Conservation (phyloP, 2,888 invertebrate genomes). For the Acrobasis consociella region DNA sequence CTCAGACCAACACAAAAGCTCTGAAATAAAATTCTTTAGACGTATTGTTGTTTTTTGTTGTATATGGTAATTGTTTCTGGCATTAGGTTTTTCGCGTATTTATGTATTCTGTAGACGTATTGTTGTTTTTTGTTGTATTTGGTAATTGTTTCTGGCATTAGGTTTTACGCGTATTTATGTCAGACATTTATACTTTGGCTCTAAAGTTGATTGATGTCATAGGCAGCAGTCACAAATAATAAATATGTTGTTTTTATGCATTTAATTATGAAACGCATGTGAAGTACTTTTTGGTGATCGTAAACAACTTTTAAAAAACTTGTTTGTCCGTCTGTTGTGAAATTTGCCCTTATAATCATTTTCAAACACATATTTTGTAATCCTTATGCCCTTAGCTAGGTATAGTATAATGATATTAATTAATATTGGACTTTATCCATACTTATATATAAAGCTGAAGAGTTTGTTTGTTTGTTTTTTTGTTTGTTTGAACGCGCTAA, state of each 20-base stretch:
- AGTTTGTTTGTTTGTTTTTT: too few relatives aligned
- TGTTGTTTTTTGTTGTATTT: too few relatives aligned
- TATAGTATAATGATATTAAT: too few relatives aligned
- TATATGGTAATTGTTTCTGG: too few relatives aligned
- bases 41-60: too few relatives aligned
- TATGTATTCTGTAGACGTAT: background rate
- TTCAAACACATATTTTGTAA: background rate
- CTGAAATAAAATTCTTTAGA: too few relatives aligned
- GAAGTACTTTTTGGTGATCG: constrained; percentile 17
- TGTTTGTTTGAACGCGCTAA: too few relatives aligned
- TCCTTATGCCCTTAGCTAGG: background rate
- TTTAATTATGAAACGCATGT: constrained; percentile 9
- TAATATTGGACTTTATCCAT: too few relatives aligned
- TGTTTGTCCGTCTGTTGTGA: constrained; percentile 9
- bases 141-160: background rate
- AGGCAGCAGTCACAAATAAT: background rate
- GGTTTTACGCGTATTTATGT: background rate
- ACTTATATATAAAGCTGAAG: too few relatives aligned
- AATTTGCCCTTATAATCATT: constrained; percentile 19
- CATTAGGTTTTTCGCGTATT: background rate
- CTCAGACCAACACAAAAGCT: too few relatives aligned
- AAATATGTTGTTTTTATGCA: background rate
- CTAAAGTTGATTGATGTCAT: background rate
- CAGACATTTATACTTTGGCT: background rate
- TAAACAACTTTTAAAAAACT: constrained; percentile 23